Conservation (phyloP, 2,888 invertebrate species). For the Thymelicus lineola region DNA sequence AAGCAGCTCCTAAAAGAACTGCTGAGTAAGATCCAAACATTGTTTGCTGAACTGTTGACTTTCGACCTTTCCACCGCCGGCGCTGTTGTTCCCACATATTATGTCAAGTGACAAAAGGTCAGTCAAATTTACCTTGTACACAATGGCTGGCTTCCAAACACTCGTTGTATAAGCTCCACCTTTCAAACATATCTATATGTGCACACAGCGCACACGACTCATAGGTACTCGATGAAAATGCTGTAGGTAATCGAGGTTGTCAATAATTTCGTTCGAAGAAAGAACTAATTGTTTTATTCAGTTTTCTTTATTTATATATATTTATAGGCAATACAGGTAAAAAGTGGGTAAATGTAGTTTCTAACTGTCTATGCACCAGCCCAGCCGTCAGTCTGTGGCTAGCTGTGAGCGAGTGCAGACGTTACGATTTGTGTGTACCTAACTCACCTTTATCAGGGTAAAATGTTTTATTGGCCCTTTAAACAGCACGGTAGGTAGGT, state of each 20-base stretch:
- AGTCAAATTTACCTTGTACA: constrained; percentile 11
- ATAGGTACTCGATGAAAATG: background rate
- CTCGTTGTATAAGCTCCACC: background rate
- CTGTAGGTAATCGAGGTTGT: background rate
- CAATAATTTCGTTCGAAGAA: background rate
- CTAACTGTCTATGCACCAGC: too few species aligned
- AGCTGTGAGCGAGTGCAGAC: too few species aligned
- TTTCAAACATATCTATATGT: background rate
- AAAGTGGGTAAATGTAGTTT: too few species aligned
- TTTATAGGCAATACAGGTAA: too few species aligned
- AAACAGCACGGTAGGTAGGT: too few species aligned
- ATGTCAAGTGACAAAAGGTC: constrained; percentile 20
- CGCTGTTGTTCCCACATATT: constrained; percentile 5
- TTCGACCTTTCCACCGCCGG: constrained; percentile 1
- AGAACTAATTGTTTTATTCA: background rate
- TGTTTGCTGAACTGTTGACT: background rate
- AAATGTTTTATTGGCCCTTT: too few species aligned
- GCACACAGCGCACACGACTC: too few species aligned
- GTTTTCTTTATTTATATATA: too few species aligned
- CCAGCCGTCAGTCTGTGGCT: too few species aligned
- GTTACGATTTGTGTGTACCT: too few species aligned
- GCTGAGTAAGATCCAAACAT: background rate
- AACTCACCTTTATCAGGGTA: too few species aligned
- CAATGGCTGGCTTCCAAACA: constrained; percentile 13
- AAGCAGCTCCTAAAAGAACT: background rate